Evolutionary conservation across 2,113 vertebrate species (phyloP).

Genomic region (Numenius arquata): DNA sequence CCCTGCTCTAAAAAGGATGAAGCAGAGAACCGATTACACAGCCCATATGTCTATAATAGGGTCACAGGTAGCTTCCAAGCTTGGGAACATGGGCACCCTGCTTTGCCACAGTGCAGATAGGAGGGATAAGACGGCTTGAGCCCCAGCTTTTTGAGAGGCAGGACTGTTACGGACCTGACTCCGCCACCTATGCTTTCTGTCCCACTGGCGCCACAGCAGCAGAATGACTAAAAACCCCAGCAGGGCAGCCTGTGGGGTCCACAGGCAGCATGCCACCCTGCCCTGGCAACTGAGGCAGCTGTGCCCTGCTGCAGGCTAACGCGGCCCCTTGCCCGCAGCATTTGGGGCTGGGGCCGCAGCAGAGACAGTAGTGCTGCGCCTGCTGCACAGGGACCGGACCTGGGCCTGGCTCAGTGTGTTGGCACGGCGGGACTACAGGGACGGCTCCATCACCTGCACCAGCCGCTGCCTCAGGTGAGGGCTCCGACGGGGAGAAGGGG

Average conservation of each 20-base stretch:
- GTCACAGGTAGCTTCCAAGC: too few relatives aligned
- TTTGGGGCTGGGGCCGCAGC: background rate
- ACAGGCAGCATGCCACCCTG: background rate
- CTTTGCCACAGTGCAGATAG: background rate
- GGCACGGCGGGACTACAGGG: background rate
- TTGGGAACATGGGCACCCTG: fast-evolving
- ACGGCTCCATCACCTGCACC: background rate
- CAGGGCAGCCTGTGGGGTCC: background rate
- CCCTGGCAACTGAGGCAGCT: background rate
- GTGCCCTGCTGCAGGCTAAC: background rate
- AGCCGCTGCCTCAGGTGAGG: conserved; percentile 19
- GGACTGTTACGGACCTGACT: fast-evolving
- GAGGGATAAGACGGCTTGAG: fast-evolving
- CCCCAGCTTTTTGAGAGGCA: background rate
- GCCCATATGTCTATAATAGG: fast-evolving
- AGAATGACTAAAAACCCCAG: fast-evolving
- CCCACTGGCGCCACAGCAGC: background rate
- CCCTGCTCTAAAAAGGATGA: background rate
- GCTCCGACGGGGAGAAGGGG: too few relatives aligned
- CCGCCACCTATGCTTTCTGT: fast-evolving
- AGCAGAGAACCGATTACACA: background rate
- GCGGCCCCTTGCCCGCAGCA: background rate
- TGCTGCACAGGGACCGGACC: background rate
- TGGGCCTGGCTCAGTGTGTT: conserved; percentile 27
- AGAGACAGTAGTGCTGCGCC: background rate